phyloP scores from a whole-genome alignment of 2,888 invertebrate genomes.

The Periphyllus acericola region DNA sequence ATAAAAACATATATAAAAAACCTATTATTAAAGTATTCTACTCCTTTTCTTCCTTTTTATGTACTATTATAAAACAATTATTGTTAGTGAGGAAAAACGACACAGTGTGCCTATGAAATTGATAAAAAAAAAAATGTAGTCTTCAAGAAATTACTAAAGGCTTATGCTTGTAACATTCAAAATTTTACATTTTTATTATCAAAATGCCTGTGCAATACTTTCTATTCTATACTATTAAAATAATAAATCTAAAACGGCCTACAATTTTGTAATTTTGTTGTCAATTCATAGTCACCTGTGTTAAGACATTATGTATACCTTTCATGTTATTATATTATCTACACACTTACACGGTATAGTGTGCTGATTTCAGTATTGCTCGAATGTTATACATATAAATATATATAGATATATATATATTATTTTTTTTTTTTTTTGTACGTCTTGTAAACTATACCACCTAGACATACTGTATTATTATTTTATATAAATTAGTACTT shows the following conservation, averaged over 20 bases:
- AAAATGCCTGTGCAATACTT: background rate
- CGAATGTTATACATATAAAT: slow-evolving; percentile 33
- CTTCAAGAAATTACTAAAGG: background rate
- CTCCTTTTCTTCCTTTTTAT: slow-evolving; percentile 8
- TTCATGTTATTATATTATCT: slow-evolving; percentile 8
- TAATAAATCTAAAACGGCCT: background rate
- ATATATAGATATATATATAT: slow-evolving; percentile 7
- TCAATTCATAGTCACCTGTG: background rate
- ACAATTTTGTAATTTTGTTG: background rate
- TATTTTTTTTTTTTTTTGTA: slow-evolving; percentile 35
- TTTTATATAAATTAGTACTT: slow-evolving; percentile 52
- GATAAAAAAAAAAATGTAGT: background rate
- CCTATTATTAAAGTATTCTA: slow-evolving; percentile 29
- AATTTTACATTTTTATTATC: background rate
- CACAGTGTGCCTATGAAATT: slow-evolving; percentile 26
- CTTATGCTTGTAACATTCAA: background rate
- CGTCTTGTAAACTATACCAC: slow-evolving; percentile 48
- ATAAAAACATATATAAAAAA: slow-evolving; percentile 3
- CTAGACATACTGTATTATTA: slow-evolving; percentile 56
- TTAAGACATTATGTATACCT: slow-evolving; percentile 36
- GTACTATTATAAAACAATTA: slow-evolving; percentile 14
- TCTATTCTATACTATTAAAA: background rate
- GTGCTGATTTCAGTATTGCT: slow-evolving; percentile 56
- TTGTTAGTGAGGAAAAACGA: background rate
- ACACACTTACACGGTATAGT: slow-evolving; percentile 12